phyloP scores from a whole-genome alignment of 2,797 vertebrate genomes.

The Dryobates pubescens region DNA sequence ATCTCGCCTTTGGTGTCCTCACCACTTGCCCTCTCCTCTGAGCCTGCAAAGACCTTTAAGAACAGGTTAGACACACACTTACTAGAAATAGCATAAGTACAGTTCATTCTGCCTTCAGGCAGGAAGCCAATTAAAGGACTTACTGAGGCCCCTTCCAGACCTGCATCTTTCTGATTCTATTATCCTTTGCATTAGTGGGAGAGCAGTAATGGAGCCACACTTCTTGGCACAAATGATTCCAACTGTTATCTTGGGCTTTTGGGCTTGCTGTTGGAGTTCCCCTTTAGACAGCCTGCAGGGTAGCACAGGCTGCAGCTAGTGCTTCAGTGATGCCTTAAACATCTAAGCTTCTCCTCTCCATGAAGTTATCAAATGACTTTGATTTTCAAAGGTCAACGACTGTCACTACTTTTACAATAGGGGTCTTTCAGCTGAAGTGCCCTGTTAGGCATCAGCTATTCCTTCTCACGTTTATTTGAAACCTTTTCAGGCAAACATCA shows the following conservation, averaged over 20 bases:
- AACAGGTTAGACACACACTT: slow-evolving; percentile 27
- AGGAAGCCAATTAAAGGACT: slow-evolving; percentile 55
- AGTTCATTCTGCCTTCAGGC: slow-evolving; percentile 32
- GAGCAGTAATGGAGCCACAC: slow-evolving; percentile 37
- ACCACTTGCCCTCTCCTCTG: background rate
- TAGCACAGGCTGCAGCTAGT: background rate
- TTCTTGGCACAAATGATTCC: slow-evolving; percentile 23
- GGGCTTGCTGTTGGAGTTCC: background rate
- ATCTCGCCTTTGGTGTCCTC: background rate
- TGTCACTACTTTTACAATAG: background rate
- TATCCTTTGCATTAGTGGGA: slow-evolving; percentile 44
- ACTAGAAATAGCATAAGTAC: slow-evolving; percentile 42
- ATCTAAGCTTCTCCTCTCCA: background rate
- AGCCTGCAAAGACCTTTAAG: slow-evolving; percentile 9
- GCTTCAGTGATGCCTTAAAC: background rate
- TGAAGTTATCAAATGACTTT: background rate
- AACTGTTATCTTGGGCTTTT: background rate
- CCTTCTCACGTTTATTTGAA: background rate
- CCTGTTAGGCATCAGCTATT: background rate
- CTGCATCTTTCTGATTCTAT: slow-evolving; percentile 42
- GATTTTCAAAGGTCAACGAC: background rate
- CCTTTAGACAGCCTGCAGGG: background rate
- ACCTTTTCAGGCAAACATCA: background rate
- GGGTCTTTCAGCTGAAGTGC: background rate
- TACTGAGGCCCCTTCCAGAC: slow-evolving; percentile 28